Conservation (phyloP, 2,113 vertebrate species). For the Cathartes aura region DNA sequence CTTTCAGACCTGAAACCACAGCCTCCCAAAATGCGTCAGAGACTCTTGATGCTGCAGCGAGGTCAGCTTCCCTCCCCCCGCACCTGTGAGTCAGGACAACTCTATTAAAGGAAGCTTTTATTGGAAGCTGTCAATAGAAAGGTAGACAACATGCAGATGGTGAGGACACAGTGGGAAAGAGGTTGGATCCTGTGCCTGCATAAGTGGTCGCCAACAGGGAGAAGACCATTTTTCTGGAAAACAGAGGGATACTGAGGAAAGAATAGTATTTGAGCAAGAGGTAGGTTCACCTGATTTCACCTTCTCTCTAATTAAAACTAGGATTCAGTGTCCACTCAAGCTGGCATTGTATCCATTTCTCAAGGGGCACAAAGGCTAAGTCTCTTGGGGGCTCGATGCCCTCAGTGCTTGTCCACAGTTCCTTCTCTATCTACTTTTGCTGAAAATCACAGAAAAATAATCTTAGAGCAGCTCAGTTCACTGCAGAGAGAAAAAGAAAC, state of each 20-base stretch:
- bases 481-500: not conserved
- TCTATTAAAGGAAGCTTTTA: conserved; percentile 66
- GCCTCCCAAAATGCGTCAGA: conserved; percentile 60
- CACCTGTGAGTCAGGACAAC: conserved; percentile 68
- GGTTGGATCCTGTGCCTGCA: not conserved
- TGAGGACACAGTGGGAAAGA: not conserved
- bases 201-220: conserved; percentile 9
- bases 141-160: conserved; percentile 5
- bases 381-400: not conserved
- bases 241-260: not conserved
- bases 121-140: conserved; percentile 42
- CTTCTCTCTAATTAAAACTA: conserved; percentile 12
- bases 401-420: not conserved
- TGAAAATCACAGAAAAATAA: not conserved
- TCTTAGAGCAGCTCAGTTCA: not conserved
- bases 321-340: not conserved
- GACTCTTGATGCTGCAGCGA: conserved; percentile 43
- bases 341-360: not conserved
- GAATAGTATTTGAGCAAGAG: conserved; percentile 43
- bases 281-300: conserved; percentile 33
- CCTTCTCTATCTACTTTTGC: not conserved
- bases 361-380: not conserved
- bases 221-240: conserved; percentile 40
- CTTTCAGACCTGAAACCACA: conserved; percentile 55
- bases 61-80: conserved; percentile 52